These are phyloP conservation scores for Lepidonotus clava DNA, from an alignment of 2,888 invertebrate species.

Conservation along the genomic window DNA sequence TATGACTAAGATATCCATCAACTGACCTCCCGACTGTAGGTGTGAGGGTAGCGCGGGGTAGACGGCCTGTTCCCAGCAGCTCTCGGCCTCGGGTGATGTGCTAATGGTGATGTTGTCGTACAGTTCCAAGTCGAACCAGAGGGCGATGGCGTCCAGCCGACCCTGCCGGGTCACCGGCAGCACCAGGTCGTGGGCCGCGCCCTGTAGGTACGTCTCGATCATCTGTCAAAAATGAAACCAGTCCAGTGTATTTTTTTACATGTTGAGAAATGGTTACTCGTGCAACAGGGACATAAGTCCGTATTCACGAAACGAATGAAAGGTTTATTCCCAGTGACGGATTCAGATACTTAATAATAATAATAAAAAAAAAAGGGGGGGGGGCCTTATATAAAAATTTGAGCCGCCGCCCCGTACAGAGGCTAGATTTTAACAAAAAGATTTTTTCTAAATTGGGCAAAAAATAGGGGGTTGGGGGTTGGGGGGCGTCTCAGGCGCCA, in stretches of 20 bases:
- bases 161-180: conserved; percentile 80
- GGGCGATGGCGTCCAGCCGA: conserved; percentile 85
- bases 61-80: conserved; percentile 90
- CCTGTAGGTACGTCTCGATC: conserved; percentile 42
- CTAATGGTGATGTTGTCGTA: conserved; percentile 84
- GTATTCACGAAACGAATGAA: too few relatives aligned
- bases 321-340: too few relatives aligned
- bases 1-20: background rate
- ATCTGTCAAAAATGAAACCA: background rate
- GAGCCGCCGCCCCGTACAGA: too few relatives aligned
- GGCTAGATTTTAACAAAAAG: too few relatives aligned
- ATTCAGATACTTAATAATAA: too few relatives aligned
- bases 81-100: conserved; percentile 83
- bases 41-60: conserved; percentile 82
- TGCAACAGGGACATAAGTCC: too few relatives aligned
- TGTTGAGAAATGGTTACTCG: too few relatives aligned
- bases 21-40: conserved; percentile 45
- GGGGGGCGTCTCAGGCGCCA: too few relatives aligned
- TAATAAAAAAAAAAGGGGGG: too few relatives aligned
- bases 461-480: too few relatives aligned
- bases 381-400: too few relatives aligned
- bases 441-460: background rate
- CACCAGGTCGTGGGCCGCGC: conserved; percentile 44
- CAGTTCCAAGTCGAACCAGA: conserved; percentile 88
- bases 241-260: too few relatives aligned